Conservation (phyloP, 1,140 invertebrate species). For the Melipona quadrifasciata region DNA sequence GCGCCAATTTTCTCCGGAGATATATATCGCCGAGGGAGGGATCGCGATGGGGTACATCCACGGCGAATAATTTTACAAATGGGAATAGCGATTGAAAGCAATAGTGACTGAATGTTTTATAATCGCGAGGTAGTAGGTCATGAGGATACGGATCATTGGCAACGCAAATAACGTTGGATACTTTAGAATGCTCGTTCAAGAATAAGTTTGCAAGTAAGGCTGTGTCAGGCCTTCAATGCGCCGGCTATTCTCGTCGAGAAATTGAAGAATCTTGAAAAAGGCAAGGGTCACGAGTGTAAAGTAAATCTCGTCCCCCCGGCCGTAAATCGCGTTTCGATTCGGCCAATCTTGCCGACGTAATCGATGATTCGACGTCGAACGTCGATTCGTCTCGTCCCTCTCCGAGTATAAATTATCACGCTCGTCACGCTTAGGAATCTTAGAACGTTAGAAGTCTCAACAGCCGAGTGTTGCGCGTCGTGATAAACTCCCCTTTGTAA, state of each 20-base stretch:
- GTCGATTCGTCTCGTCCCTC: no score
- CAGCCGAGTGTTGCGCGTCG: no score
- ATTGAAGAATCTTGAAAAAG: slow-evolving; percentile 7
- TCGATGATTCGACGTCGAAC: no score
- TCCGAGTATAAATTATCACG: no score
- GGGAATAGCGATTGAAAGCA: slow-evolving; percentile 23
- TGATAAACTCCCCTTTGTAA: neutral
- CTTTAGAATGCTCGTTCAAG: neutral
- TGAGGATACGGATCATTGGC: neutral
- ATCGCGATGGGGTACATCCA: no score
- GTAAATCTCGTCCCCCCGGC: neutral
- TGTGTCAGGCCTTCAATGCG: neutral
- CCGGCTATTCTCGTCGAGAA: neutral
- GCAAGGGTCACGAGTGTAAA: neutral
- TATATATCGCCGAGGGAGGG: neutral
- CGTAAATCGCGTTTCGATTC: neutral
- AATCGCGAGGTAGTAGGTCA: neutral
- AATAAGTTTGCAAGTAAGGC: neutral
- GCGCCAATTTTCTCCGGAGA: neutral
- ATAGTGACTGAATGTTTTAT: slow-evolving; percentile 28
- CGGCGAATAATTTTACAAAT: slow-evolving; percentile 3
- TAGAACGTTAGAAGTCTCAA: neutral
- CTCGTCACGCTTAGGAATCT: no score
- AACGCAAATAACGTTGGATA: slow-evolving; percentile 23
- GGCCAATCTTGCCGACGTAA: neutral